Evolutionary conservation across 1,140 invertebrate genomes (phyloP).

Genomic region (Pseudomyrmex pallidus): DNA sequence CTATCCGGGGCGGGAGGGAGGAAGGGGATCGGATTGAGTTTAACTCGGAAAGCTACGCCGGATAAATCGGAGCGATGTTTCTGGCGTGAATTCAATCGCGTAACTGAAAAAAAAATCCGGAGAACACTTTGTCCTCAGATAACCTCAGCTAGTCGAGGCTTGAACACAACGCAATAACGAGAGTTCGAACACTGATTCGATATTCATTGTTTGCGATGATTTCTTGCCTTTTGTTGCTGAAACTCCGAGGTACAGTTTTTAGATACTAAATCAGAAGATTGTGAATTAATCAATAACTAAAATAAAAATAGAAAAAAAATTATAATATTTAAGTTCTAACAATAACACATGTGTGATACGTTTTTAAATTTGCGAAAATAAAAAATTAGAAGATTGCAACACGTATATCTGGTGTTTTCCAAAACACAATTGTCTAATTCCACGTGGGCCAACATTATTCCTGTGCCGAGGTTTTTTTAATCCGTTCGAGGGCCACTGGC

Average conservation of each 20-base stretch:
- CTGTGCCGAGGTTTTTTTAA: conserved; percentile 52
- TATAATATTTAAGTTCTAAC: not conserved
- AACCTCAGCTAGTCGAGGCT: not conserved
- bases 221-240: not conserved
- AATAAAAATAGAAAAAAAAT: no score
- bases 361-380: not conserved
- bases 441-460: conserved; percentile 5
- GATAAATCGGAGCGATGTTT: conserved; percentile 42
- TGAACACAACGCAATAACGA: conserved; percentile 3
- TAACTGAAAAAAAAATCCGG: conserved; percentile 31
- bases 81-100: conserved; percentile 33
- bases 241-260: not conserved
- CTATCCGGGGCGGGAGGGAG: not conserved
- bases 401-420: not conserved
- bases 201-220: not conserved
- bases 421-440: conserved; percentile 10
- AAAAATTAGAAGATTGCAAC: not conserved
- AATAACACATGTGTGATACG: not conserved
- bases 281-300: no score
- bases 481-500: conserved; percentile 43
- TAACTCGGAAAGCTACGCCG: conserved; percentile 33
- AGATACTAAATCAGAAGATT: not conserved
- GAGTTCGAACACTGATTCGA: not conserved
- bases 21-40: conserved; percentile 48
- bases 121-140: conserved; percentile 4